Evolutionary conservation across 2,113 vertebrate species (phyloP).

Genomic region (Phoxinus phoxinus): DNA sequence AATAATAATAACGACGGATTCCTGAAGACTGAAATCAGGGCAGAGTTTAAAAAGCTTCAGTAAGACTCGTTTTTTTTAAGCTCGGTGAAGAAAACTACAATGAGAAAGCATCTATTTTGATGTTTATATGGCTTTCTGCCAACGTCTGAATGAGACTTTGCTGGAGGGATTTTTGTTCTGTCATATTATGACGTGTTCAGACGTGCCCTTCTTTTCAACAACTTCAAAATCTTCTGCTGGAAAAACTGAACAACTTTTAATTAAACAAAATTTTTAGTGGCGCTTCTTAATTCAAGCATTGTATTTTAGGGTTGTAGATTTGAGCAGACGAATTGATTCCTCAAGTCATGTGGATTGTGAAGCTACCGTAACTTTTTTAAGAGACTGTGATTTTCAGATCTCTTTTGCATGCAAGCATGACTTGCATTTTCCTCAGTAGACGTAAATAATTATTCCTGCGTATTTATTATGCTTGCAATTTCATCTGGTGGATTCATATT

Average conservation of each 20-base stretch:
- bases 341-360: background rate
- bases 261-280: background rate
- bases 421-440: background rate
- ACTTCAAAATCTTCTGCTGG: conserved; percentile 21
- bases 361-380: no score
- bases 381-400: background rate
- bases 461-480: no score
- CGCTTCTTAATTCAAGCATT: background rate
- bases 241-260: background rate
- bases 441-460: background rate
- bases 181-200: conserved; percentile 29
- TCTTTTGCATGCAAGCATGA: background rate
- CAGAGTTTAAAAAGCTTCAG: background rate
- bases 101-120: background rate
- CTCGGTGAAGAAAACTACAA: no score
- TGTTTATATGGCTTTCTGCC: background rate
- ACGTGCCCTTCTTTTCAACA: conserved; percentile 29
- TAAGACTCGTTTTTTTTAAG: background rate
- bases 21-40: conserved; percentile 9
- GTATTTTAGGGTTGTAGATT: background rate
- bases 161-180: background rate
- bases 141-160: conserved; percentile 11
- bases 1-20: background rate
- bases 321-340: background rate
- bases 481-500: no score